Base-by-base conservation (phyloP, 2,113 vertebrate genomes). In the Phalacrocorax aristotelis region DNA sequence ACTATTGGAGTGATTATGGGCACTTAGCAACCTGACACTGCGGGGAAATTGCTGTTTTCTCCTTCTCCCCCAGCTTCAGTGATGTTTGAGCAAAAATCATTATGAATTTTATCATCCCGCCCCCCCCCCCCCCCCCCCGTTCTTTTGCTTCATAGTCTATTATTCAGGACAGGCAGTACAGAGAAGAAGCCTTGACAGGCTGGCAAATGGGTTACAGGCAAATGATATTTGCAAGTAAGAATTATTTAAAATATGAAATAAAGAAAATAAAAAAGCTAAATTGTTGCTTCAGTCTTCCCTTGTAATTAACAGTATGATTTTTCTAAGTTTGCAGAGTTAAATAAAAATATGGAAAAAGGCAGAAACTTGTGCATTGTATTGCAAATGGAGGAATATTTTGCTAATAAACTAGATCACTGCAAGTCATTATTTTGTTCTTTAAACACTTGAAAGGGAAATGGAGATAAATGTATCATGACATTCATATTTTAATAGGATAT, bases 1-100 rank as follows among this genome's bases (percentile, higher is more conserved):
- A 95, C 84, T 89, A 77, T 77, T 77, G 40, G 60, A 93, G 42
- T 80, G 62, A 80, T 93, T 95, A 83, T 51, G 75, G 48, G 86
- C 75, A 89, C 88, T 93, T 95, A 93, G 80, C 83, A 89, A 88
- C 87, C 93, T 94, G 70, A 87, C 62, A 82, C 61, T 87, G 78
- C 62, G 83, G 76, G n/a, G 71, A 93, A 88, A 77, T 86, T 80
- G 62, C 32, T 68, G 38, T 64, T 90, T 92, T 82, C 79, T 86
- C 16, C 30, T 89, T 21, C 55, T 91, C 22, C 42, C 46, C n/a
- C 16, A 81, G 16, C n/a, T 89, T 93, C 30, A 46, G 58, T 42
- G 79, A 36, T 89, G 18, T 61, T 92, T 85, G 57, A 93, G 66
- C 40, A 94, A 91, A 96, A 96, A 70, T 48, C 6, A 36, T 80